Percentiles rank a stretch among this genome's conserved stretches.
Conservation (phyloP, 2,113 vertebrate species). For the Ophthalmolycus amberensis region DNA sequence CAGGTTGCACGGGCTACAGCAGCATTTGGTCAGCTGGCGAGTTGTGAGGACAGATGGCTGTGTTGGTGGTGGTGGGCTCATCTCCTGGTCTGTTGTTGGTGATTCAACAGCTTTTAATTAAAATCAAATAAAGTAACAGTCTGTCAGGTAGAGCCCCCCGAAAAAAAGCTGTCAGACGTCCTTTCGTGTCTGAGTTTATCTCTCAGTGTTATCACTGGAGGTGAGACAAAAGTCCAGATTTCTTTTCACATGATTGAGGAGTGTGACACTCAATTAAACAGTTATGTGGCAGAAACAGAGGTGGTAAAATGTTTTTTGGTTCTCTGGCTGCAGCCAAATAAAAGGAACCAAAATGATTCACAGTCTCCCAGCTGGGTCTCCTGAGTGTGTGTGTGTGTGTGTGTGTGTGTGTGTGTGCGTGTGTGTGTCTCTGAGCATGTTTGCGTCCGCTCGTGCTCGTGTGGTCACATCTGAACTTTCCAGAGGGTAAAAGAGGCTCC, state of each 20-base stretch:
- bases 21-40: constrained; percentile 37
- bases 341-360: constrained; percentile 14
- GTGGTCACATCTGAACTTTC: constrained; percentile 70
- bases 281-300: constrained; percentile 12
- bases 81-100: background rate
- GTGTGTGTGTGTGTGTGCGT: constrained; percentile 3
- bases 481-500: constrained; percentile 61
- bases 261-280: background rate
- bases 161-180: background rate
- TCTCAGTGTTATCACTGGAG: constrained; percentile 4
- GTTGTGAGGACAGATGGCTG: constrained; percentile 14
- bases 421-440: constrained; percentile 13
- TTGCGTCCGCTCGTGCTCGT: constrained; percentile 30
- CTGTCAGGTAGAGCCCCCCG: background rate
- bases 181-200: background rate
- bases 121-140: background rate
- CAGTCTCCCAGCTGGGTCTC: constrained; percentile 48
- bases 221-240: background rate
- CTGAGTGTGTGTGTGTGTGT: background rate
- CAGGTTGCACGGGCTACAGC: constrained; percentile 24
- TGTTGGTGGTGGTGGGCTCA: background rate
- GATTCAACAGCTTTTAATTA: background rate
- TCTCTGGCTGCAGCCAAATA: constrained; percentile 26
- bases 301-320: constrained; percentile 21
- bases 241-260: background rate